A percentile compares a stretch with the other conserved stretches of the same genome.
Evolutionary conservation across 2,797 vertebrate genomes (phyloP).

Genomic region (Borostomias antarcticus): DNA sequence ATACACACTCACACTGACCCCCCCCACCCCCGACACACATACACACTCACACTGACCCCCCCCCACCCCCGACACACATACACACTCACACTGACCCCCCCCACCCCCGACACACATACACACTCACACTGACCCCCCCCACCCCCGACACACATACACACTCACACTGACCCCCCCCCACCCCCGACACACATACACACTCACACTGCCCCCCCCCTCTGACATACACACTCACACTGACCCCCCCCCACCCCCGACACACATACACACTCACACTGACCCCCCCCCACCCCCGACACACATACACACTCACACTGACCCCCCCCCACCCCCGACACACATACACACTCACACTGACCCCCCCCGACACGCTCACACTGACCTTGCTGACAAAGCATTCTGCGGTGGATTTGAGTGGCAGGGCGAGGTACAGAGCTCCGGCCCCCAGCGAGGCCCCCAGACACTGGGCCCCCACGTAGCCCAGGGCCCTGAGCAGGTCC

Average conservation of each 20-base stretch:
- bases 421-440: conserved; percentile 70
- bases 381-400: conserved; percentile 76
- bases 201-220: too few species aligned
- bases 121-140: conserved; percentile 65
- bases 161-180: too few species aligned
- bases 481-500: conserved; percentile 67
- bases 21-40: too few species aligned
- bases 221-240: conserved; percentile 46
- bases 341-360: background rate
- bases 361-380: conserved; percentile 6
- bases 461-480: conserved; percentile 79
- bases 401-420: conserved; percentile 67
- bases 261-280: background rate
- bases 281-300: too few species aligned
- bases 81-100: background rate
- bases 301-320: background rate
- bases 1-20: background rate
- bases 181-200: background rate
- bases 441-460: conserved; percentile 77
- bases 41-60: background rate
- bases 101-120: too few species aligned
- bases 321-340: too few species aligned
- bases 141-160: conserved; percentile 1
- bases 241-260: conserved; percentile 47
- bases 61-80: background rate